Evolutionary conservation across 2,888 invertebrate genomes (phyloP).

Genomic region (Brenthis hecate): DNA sequence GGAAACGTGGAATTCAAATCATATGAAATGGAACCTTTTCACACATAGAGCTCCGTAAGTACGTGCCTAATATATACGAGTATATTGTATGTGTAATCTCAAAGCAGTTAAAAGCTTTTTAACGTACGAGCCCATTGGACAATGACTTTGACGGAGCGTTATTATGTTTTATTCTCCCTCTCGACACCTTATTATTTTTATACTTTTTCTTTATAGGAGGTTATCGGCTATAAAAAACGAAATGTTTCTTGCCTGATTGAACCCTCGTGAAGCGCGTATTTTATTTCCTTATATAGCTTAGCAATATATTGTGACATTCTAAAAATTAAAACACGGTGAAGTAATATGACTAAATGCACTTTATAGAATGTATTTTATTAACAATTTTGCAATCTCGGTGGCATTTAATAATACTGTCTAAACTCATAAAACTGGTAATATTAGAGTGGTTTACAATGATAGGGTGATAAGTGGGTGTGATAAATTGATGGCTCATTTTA

Average conservation of each 20-base stretch:
- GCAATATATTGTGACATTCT: constrained; percentile 45
- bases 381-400: constrained; percentile 10
- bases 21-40: constrained; percentile 44
- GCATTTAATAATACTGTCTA: constrained; percentile 16
- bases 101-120: constrained; percentile 58
- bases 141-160: constrained; percentile 60
- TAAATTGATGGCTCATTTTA: constrained; percentile 63
- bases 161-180: constrained; percentile 74
- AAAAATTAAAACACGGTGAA: constrained; percentile 22
- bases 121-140: constrained; percentile 54
- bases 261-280: constrained; percentile 58
- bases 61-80: constrained; percentile 2
- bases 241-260: constrained; percentile 75
- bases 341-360: neutral
- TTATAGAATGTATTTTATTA: constrained; percentile 2
- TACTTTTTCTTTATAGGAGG: constrained; percentile 71
- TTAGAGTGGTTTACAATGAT: constrained; percentile 40
- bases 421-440: constrained; percentile 37
- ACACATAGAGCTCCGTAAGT: constrained; percentile 4
- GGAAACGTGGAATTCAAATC: constrained; percentile 67
- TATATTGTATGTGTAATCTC: constrained; percentile 49
- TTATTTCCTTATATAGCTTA: constrained; percentile 52
- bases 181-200: constrained; percentile 76
- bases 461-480: constrained; percentile 53
- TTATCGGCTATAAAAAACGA: constrained; percentile 74